Percentiles rank a stretch among this genome's conserved stretches.
These are phyloP conservation scores for Limnephilus lunatus DNA, from an alignment of 2,888 invertebrate genomes.

Conservation along the genomic window DNA sequence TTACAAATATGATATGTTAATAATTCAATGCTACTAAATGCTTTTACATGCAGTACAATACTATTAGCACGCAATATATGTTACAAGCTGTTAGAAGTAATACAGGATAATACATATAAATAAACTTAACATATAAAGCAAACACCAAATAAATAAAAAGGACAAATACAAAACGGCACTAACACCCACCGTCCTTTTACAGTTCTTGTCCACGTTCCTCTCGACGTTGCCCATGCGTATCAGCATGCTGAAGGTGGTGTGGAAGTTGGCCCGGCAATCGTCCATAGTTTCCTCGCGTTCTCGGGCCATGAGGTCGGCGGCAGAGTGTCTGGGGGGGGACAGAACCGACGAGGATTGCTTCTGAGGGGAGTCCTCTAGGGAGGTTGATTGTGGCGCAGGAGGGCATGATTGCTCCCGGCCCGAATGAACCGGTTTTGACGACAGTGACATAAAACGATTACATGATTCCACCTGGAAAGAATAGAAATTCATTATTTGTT, in stretches of 20 bases:
- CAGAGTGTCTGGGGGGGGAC: constrained; percentile 67
- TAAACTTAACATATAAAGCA: not conserved
- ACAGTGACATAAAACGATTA: constrained; percentile 85
- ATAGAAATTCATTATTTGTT: constrained; percentile 35
- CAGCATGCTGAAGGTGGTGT: constrained; percentile 85
- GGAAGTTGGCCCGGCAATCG: constrained; percentile 79
- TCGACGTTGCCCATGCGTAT: constrained; percentile 86
- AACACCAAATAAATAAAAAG: not conserved
- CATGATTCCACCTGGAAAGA: constrained; percentile 80
- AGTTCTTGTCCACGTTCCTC: constrained; percentile 78
- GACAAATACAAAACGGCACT: constrained; percentile 17
- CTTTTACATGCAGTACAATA: not conserved
- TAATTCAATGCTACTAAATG: not conserved
- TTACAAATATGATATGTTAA: not conserved
- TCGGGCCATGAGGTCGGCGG: constrained; percentile 68
- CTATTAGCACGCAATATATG: not conserved
- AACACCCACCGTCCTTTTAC: constrained; percentile 74
- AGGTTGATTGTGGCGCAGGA: not conserved
- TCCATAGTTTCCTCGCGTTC: constrained; percentile 66
- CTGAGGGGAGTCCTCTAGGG: not conserved
- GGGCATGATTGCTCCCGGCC: constrained; percentile 68
- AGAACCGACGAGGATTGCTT: not conserved
- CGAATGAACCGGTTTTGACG: constrained; percentile 80
- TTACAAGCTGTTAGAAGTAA: not conserved
- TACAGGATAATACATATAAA: not conserved